Base-by-base conservation (phyloP, 2,797 vertebrate species). In the Rhinogobio ventralis region DNA sequence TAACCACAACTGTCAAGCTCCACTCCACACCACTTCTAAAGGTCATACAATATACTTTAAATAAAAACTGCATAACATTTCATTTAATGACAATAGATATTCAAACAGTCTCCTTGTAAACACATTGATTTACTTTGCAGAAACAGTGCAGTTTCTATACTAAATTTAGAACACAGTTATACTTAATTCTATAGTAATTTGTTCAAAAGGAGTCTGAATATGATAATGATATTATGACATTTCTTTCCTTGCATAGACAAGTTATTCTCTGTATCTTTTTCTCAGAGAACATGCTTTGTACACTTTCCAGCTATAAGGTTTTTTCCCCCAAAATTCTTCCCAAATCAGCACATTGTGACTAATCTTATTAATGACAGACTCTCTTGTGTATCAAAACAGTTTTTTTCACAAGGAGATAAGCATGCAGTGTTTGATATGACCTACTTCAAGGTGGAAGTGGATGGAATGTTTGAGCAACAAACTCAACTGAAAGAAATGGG, bases 381-480 rank as follows among this genome's bases (percentile, higher is more conserved):
- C 17, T 62, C 45, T 15, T 45, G 20, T 64, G 71, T 23, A 64
- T 73, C 42, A 64, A 74, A 49, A 36, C 25, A 28, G 6, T 79
- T 67, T 75, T 17, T 71, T 84, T 28, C 42, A 42, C 55, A 25
- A 60, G 28, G 33, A 64, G 45, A 73, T 68, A 60, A 55, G 39
- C 73, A n/a, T 57, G 28, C 66, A 69, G 36, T 79, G 53, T 71
- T 79, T 71, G 53, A 84, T 51, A 51, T 85, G 76, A 79, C 83
- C 83, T 79, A 79, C 28, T 67, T 83, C 8, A 74, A 75, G 49
- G 39, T 49, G 68, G 25, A 79, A 49, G 14, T 81, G 66, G 42
- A 28, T 55, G 39, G 42, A 87, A 71, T 83, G 57, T 83, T 84
- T 66, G 69, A 84, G 75, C 20, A 46, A 46, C 69, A 25, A 86